Base-by-base conservation (phyloP, 2,888 invertebrate species). In the Acleris sparsana region DNA sequence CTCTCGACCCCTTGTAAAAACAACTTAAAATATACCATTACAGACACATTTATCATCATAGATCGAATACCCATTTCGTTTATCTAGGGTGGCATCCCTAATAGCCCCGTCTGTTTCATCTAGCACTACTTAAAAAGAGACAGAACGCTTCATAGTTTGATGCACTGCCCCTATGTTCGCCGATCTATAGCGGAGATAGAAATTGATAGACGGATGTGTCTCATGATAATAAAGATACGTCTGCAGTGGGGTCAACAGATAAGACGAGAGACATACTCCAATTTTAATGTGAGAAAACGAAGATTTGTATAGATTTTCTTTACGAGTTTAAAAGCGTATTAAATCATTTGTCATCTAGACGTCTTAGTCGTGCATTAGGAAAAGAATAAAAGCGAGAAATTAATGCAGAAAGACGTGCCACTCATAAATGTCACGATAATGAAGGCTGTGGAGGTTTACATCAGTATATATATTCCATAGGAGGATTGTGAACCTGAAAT, bases 211-310 rank as follows among this genome's bases (percentile, higher is more conserved):
- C 65, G 65, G 60, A 65, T 65, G 60, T 51, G 49, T 55, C 43
- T 60, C 53, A 60, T 64, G 58, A 64, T 60, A 55, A 65, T 65
- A 55, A 65, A 60, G 29, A 65, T 43, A 44, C 33, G 43, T 56
- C 60, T 56, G 53, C 46, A 22, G 39, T 25, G 46, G 46, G 44
- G 46, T 17, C 48, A 20, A 43, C 49, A 55, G 60, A 64, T 43
- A 7, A 46, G n/a, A 16, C 17, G 46, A 46, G 46, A 39, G 33
- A 7, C 9, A 9, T 29, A 9, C 33, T 33, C 0, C 33, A 33
- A 33, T 33, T 33, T 3, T 9, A 33, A 9, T 33, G 9, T 9
- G 33, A 33, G 9, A 9, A 25, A 25, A 25, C 25, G 25, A 25
- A 25, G 5, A 25, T 5, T 5, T 25, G 7, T 25, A 7, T 6